These are phyloP conservation scores for Carettochelys insculpta DNA, from an alignment of 2,113 vertebrate genomes.

Conservation along the genomic window DNA sequence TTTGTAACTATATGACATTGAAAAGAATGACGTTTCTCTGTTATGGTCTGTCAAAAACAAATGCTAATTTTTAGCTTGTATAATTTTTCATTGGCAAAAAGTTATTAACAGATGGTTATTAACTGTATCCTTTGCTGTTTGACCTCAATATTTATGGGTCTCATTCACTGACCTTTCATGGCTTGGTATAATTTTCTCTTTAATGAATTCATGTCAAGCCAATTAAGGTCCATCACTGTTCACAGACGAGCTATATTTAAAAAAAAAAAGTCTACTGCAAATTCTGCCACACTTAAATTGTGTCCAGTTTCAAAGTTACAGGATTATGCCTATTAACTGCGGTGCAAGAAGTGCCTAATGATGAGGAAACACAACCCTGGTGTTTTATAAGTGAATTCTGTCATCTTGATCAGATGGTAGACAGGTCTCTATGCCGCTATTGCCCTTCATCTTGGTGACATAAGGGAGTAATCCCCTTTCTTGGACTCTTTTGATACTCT, in stretches of 20 bases:
- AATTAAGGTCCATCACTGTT: not conserved
- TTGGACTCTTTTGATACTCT: not conserved
- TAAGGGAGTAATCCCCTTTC: not conserved
- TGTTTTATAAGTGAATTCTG: not conserved
- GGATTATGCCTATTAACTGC: not conserved
- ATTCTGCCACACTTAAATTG: not conserved
- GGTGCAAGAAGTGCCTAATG: not conserved
- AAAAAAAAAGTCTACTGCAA: not conserved
- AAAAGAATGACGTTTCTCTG: not conserved
- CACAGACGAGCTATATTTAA: not conserved
- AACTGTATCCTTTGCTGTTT: not conserved
- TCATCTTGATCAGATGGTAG: not conserved
- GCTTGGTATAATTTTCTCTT: not conserved
- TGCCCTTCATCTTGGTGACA: not conserved
- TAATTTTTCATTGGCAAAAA: not conserved
- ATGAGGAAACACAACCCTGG: not conserved
- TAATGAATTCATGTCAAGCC: not conserved
- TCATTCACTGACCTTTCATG: not conserved
- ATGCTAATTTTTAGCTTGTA: not conserved
- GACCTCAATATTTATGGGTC: not conserved
- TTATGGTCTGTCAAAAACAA: not conserved
- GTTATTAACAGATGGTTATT: not conserved
- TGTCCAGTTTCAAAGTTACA: not conserved
- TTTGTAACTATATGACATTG: fast-evolving
- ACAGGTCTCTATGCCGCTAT: no score